Evolutionary conservation across 2,888 invertebrate genomes (phyloP), one percentile per base, ranked within the genome.

Genomic region (Phragmatobia fuliginosa): DNA sequence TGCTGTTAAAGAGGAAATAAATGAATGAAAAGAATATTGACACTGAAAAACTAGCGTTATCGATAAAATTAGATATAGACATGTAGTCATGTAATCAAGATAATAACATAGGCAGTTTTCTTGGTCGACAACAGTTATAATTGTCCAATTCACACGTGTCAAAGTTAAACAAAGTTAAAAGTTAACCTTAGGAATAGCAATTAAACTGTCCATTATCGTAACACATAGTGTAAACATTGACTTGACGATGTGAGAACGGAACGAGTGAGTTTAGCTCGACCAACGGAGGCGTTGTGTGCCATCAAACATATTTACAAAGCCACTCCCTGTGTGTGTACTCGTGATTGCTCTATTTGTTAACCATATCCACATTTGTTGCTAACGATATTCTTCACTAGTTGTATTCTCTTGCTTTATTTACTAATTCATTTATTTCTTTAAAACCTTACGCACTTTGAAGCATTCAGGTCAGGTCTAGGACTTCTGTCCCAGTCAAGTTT

Each of bases 181-280:
- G 85, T 80, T 87, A 84, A 89, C 88, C 86, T 89, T 83, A 85
- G 81, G 80, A 81, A 76, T 77, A 88, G 88, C 90, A 92, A 93
- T 94, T 91, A 94, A 87, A 85, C 78, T 83, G 83, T 83, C 93
- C 90, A 94, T 94, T 93, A 93, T 85, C 80, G 91, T 91, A 90
- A 92, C 89, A 90, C 90, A 89, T 88, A 87, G 79, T 85, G 81
- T 84, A 92, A 92, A 92, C 90, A 92, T 28, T 10, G 38, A 59
- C 14, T 59, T 70, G 59, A 70, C 69, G 75, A 84, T 87, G 86
- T 87, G 88, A 86, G 87, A 87, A 86, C 84, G 28, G n/a, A 71
- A 45, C 62, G 36, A 56, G 56, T 63, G 45, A 33, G 59, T 45
- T 59, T 64, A 60, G 63, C 38, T 45, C 28, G 78, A 79, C 81